Conservation (phyloP, 2,888 invertebrate genomes). For the Chymomyza amoena region DNA sequence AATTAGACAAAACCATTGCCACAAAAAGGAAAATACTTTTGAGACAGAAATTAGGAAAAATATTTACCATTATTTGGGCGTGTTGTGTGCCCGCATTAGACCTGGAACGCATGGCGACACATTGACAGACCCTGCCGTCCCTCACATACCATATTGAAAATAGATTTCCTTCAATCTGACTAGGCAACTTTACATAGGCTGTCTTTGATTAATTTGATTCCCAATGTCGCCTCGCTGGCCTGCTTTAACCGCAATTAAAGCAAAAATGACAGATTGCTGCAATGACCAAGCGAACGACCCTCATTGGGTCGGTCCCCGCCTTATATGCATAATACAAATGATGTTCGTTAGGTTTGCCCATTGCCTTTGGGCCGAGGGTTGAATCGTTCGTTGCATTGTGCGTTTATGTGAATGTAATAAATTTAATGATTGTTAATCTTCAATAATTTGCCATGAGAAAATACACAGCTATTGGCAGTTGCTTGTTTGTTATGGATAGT, state of each 20-base stretch:
- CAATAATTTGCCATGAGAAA: slow-evolving; percentile 72
- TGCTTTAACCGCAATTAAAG: slow-evolving; percentile 60
- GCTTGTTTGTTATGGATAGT: slow-evolving; percentile 47
- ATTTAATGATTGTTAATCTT: slow-evolving; percentile 73
- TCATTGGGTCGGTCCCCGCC: slow-evolving; percentile 15
- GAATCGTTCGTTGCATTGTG: slow-evolving; percentile 19
- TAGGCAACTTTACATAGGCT: slow-evolving; percentile 45
- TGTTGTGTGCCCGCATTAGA: slow-evolving; percentile 16
- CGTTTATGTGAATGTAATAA: slow-evolving; percentile 52
- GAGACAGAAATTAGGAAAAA: slow-evolving; percentile 21
- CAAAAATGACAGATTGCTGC: slow-evolving; percentile 65
- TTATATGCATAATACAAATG: slow-evolving; percentile 43
- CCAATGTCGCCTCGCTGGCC: slow-evolving; percentile 35
- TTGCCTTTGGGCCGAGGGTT: slow-evolving; percentile 47
- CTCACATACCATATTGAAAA: slow-evolving; percentile 18
- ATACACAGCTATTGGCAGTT: slow-evolving; percentile 48
- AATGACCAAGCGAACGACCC: slow-evolving; percentile 50
- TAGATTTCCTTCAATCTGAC: slow-evolving; percentile 27
- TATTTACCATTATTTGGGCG: slow-evolving; percentile 39
- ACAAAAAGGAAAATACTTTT: slow-evolving; percentile 29
- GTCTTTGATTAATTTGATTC: slow-evolving; percentile 57
- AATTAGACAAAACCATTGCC: slow-evolving; percentile 38
- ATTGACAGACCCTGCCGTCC: not conserved
- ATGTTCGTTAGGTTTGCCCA: slow-evolving; percentile 38
- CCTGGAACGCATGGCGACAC: slow-evolving; percentile 22